Conservation (phyloP, 2,888 invertebrate species). For the Xestobium rufovillosum region DNA sequence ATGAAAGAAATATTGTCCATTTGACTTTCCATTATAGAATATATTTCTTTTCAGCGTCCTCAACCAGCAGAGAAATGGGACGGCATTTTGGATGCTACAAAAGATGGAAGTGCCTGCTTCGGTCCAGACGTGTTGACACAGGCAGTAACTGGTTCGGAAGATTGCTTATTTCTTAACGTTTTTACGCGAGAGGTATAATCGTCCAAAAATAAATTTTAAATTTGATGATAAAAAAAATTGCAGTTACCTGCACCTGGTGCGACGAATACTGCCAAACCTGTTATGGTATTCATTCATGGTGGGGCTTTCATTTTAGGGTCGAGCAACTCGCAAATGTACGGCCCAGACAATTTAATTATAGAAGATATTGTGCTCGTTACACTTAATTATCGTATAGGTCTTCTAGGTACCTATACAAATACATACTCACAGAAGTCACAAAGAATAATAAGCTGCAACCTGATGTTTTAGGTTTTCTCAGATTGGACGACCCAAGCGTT, state of each 20-base stretch:
- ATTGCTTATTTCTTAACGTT: slow-evolving; percentile 34
- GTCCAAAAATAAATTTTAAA: slow-evolving; percentile 10
- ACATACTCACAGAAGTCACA: too few relatives aligned
- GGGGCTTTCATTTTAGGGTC: slow-evolving; percentile 45
- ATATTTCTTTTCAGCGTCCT: too few relatives aligned
- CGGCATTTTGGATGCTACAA: slow-evolving; percentile 25
- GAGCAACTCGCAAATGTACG: slow-evolving; percentile 33
- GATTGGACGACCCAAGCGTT: slow-evolving; percentile 42
- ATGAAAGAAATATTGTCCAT: too few relatives aligned
- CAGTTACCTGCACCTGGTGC: too few relatives aligned
- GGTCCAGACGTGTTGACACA: slow-evolving; percentile 23
- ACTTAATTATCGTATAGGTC: slow-evolving; percentile 45
- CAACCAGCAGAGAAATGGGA: slow-evolving; percentile 14
- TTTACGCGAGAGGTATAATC: slow-evolving; percentile 25
- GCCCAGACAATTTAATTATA: slow-evolving; percentile 44
- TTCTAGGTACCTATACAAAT: slow-evolving; percentile 30
- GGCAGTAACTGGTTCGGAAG: slow-evolving; percentile 28
- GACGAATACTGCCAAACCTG: slow-evolving; percentile 21
- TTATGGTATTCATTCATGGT: slow-evolving; percentile 48
- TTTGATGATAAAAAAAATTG: slow-evolving; percentile 3
- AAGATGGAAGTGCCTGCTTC: slow-evolving; percentile 27
- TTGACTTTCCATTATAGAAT: too few relatives aligned
- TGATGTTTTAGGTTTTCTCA: slow-evolving; percentile 42
- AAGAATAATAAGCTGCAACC: too few relatives aligned
- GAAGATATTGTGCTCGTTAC: slow-evolving; percentile 45